Base-by-base conservation (phyloP, 2,888 invertebrate genomes). In the Drosophila setosimentum region DNA sequence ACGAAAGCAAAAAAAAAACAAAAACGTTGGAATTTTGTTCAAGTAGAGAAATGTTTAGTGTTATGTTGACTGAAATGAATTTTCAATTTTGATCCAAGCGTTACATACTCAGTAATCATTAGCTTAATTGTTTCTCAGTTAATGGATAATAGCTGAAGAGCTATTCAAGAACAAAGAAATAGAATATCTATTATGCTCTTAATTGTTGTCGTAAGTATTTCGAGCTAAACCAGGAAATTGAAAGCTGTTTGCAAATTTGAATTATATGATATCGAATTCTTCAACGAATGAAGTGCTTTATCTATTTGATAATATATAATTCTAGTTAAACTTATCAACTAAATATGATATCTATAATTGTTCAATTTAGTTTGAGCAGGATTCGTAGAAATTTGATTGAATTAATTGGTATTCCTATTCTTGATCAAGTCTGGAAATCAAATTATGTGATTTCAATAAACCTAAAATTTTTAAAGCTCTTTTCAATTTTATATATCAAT, bases 1-100 rank as follows among this genome's bases (percentile, higher is more conserved):
- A 18, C 13, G 57, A 68, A 57, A 65, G 51, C 24, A 16, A 45
- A 24, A 16, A 5, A 45, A 2, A 24, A 42, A n/a, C n/a, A 45
- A 2, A 24, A 13, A 3, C 10, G 16, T 8, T 27, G 3, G 7
- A 6, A 4, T 37, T 37, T 37, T n/a, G 8, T 13, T n/a, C 1
- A 30, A 24, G 27, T 18, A 27, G 27, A 37, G 13, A 40, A 40
- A 40, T n/a, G 4, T 40, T 40, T 40, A 10, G 10, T n/a, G 40
- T 11, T 11, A 16, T 33, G 13, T 33, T 16, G 33, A 13, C 8
- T 16, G 24, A 24, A 16, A 27, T 24, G 2, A 16, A 24, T 45
- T 16, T 45, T 2, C 16, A 45, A 4, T 8, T 45, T 16, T 16
- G 24, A 27, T 45, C 24, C 4, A 24, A 27, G 5, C 10, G 33